Evolutionary conservation across 2,888 invertebrate genomes (phyloP).

Genomic region (Noctua comes): DNA sequence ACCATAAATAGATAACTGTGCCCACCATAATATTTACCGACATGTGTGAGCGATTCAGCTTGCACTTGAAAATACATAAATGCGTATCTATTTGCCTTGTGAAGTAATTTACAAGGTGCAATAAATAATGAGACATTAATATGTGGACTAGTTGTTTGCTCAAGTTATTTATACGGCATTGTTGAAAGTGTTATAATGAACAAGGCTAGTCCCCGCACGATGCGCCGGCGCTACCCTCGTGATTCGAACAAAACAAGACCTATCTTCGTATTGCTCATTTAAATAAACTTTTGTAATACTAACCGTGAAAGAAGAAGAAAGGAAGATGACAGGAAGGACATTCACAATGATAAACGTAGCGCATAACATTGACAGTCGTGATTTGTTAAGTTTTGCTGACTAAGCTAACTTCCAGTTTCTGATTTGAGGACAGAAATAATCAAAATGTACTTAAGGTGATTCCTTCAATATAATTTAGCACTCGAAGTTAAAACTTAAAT

Average conservation of each 20-base stretch:
- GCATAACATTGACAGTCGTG: constrained; percentile 53
- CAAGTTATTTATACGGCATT: constrained; percentile 69
- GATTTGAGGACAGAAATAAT: background rate
- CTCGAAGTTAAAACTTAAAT: background rate
- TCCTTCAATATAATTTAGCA: background rate
- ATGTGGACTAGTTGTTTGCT: constrained; percentile 66
- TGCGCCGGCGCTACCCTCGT: constrained; percentile 63
- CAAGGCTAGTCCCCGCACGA: constrained; percentile 71
- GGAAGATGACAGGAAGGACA: constrained; percentile 66
- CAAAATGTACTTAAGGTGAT: background rate
- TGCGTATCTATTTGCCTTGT: constrained; percentile 60
- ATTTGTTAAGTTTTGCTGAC: constrained; percentile 47
- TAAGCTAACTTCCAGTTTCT: background rate
- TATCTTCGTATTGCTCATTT: constrained; percentile 61
- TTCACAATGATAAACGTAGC: constrained; percentile 53
- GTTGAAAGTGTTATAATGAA: constrained; percentile 64
- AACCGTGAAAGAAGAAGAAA: constrained; percentile 67
- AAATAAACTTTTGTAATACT: constrained; percentile 61
- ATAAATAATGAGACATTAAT: constrained; percentile 70
- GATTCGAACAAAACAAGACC: constrained; percentile 59
- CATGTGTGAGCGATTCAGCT: constrained; percentile 31
- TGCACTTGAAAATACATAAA: constrained; percentile 62
- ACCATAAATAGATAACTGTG: constrained; percentile 25
- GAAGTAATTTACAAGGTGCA: constrained; percentile 62
- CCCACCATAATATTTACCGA: constrained; percentile 47